These are phyloP conservation scores for human (Homo sapiens) DNA, from an alignment of 2,113 vertebrate species.

Conservation along the genomic window GRCh38 chr5:152962001-152962500, in stretches of 20 bases:
- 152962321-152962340: not conserved
- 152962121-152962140: rapidly evolving
- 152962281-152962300: not conserved
- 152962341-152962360: not conserved
- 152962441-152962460: not conserved
- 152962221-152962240: not conserved
- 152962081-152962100: not conserved
- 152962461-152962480: not conserved
- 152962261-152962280: not conserved
- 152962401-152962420: not conserved
- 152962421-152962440: too few relatives aligned
- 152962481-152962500: not conserved
- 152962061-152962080: not conserved
- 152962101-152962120: not conserved
- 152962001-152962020: not conserved
- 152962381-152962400: not conserved
- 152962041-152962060: not conserved
- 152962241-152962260: not conserved
- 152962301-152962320: not conserved
- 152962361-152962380: not conserved
- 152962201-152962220: not conserved
- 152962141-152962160: not conserved
- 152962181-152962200: not conserved
- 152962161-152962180: not conserved
- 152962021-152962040: not conserved